These are phyloP conservation scores for Solen grandis DNA, from an alignment of 1,140 invertebrate genomes.

Conservation along the genomic window DNA sequence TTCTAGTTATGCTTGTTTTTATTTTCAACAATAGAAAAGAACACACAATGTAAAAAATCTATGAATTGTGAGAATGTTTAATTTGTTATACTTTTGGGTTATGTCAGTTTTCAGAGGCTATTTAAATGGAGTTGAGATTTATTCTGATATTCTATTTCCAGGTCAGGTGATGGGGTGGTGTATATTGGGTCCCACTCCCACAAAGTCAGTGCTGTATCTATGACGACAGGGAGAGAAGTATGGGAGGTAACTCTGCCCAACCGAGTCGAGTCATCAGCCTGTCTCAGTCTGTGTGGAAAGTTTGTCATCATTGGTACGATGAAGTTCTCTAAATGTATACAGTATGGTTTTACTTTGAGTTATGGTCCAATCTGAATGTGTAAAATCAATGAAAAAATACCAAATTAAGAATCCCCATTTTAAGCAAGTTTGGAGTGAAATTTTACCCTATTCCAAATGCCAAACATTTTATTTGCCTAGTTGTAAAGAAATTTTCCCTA, in stretches of 20 bases:
- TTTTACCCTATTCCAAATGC: neutral
- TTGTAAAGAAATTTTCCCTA: too few species aligned
- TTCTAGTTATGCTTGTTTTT: too few species aligned
- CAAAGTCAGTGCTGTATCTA: conserved; percentile 83
- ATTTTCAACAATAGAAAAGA: too few species aligned
- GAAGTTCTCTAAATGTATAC: neutral
- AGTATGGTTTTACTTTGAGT: neutral
- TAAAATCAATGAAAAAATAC: neutral
- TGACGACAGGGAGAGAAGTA: conserved; percentile 73
- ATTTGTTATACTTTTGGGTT: too few species aligned
- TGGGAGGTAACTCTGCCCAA: conserved; percentile 82
- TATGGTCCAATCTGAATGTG: neutral
- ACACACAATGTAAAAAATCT: too few species aligned
- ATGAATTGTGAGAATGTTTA: too few species aligned
- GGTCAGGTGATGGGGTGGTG: conserved; percentile 63
- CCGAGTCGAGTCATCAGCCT: conserved; percentile 84
- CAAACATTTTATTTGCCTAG: neutral
- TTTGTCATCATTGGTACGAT: conserved; percentile 79
- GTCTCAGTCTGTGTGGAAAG: conserved; percentile 78
- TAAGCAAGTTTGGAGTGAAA: neutral
- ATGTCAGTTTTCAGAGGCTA: too few species aligned
- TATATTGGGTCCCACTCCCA: conserved; percentile 86
- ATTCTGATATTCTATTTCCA: conserved; percentile 81
- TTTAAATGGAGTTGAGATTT: too few species aligned
- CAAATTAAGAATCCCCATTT: neutral